Conservation (phyloP, 1,140 invertebrate species). For the Gryon sp. region DNA sequence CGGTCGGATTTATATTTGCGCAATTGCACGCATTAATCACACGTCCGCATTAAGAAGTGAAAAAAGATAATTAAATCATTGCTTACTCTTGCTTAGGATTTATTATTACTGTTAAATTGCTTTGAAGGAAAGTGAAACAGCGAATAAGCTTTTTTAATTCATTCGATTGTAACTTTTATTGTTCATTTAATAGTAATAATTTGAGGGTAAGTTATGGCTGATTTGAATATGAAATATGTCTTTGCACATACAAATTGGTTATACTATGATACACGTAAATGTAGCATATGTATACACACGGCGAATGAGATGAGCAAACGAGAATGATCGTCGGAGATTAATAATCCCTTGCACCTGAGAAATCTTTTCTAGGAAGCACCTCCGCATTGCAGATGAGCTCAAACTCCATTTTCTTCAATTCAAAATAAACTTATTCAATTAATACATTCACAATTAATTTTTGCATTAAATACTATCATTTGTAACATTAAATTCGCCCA, state of each 20-base stretch:
- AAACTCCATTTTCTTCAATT: conserved; percentile 16
- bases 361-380: conserved; percentile 41
- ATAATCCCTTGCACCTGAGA: conserved; percentile 56
- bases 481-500: too few relatives aligned
- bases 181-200: conserved; percentile 46
- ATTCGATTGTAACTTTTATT: conserved; percentile 31
- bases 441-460: too few relatives aligned
- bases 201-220: conserved; percentile 41
- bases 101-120: conserved; percentile 30
- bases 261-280: conserved; percentile 6
- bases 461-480: too few relatives aligned
- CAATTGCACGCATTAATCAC: conserved; percentile 37
- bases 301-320: conserved; percentile 58
- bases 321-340: conserved; percentile 56
- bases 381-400: conserved; percentile 33
- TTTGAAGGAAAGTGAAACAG: neutral
- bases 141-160: neutral
- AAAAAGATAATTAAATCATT: conserved; percentile 44
- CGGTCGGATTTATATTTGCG: conserved; percentile 26
- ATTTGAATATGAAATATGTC: conserved; percentile 55
- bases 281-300: conserved; percentile 25
- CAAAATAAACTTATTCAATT: conserved; percentile 22
- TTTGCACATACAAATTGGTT: conserved; percentile 48
- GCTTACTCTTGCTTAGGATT: neutral
- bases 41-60: conserved; percentile 19